Conservation (phyloP, 2,797 vertebrate species). For the Hybognathus amarus region DNA sequence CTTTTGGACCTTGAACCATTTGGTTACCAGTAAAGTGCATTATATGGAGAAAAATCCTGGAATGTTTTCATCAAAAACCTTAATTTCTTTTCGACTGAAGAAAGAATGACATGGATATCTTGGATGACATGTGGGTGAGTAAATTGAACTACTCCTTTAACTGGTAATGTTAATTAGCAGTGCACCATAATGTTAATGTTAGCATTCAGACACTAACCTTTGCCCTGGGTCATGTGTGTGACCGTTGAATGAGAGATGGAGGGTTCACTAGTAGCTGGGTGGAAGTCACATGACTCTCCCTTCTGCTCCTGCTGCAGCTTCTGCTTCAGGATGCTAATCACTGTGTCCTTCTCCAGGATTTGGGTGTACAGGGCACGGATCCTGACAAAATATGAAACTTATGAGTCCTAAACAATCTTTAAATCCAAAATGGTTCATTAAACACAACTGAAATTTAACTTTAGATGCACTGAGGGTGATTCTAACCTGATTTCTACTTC, state of each 20-base stretch:
- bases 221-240: conserved; percentile 57
- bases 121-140: too few species aligned
- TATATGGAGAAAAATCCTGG: too few species aligned
- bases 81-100: too few species aligned
- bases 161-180: not conserved
- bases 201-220: conserved; percentile 75
- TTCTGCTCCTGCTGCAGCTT: conserved; percentile 87
- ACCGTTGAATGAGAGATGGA: conserved; percentile 64
- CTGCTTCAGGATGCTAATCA: conserved; percentile 95
- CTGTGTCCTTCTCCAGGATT: conserved; percentile 95
- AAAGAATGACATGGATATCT: too few species aligned
- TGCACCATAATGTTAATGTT: not conserved
- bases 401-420: not conserved
- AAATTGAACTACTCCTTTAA: too few species aligned
- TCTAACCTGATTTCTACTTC: conserved; percentile 95
- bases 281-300: conserved; percentile 69
- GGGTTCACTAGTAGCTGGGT: conserved; percentile 86
- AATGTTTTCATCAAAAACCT: too few species aligned
- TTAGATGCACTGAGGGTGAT: not conserved
- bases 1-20: too few species aligned
- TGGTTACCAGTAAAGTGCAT: too few species aligned
- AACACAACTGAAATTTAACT: not conserved
- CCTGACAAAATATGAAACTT: conserved; percentile 67
- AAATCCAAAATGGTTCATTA: not conserved
- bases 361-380: conserved; percentile 92